These are phyloP conservation scores for Aphelenchoides besseyi DNA, from an alignment of 1,140 invertebrate genomes.

Conservation along the genomic window DNA sequence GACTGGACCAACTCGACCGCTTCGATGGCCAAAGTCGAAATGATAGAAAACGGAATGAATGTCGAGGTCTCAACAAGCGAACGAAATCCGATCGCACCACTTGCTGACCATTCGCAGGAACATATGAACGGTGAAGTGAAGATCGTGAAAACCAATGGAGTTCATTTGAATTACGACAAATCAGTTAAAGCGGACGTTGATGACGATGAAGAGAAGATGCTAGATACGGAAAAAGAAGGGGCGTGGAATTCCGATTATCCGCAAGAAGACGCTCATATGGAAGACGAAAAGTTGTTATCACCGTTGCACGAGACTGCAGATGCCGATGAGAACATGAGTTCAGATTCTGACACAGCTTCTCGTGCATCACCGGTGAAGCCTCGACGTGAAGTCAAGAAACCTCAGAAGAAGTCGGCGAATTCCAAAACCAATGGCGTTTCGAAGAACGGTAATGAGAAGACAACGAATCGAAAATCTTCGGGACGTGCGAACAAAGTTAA, in stretches of 20 bases:
- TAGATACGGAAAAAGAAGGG: not conserved
- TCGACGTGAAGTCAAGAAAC: constrained; percentile 4
- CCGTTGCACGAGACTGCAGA: not conserved
- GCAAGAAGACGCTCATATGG: not conserved
- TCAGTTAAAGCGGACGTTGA: not conserved
- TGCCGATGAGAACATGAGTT: not conserved
- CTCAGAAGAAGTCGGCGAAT: not conserved
- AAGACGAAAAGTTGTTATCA: not conserved
- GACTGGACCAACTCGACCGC: not conserved
- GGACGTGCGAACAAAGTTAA: not conserved
- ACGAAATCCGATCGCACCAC: not conserved
- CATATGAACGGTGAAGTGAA: not conserved
- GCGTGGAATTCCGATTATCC: not conserved
- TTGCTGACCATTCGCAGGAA: not conserved
- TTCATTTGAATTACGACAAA: not conserved
- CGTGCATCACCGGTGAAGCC: not conserved
- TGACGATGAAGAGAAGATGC: not conserved
- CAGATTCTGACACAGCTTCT: not conserved
- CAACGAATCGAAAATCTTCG: not conserved
- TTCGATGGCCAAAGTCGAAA: not conserved
- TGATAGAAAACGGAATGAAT: not conserved
- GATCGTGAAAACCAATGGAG: not conserved
- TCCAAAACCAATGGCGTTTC: not conserved
- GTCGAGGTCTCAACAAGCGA: not conserved
- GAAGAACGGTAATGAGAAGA: constrained; percentile 6